These are phyloP conservation scores for Brachymystax lenok DNA, from an alignment of 2,797 vertebrate genomes.

Conservation along the genomic window DNA sequence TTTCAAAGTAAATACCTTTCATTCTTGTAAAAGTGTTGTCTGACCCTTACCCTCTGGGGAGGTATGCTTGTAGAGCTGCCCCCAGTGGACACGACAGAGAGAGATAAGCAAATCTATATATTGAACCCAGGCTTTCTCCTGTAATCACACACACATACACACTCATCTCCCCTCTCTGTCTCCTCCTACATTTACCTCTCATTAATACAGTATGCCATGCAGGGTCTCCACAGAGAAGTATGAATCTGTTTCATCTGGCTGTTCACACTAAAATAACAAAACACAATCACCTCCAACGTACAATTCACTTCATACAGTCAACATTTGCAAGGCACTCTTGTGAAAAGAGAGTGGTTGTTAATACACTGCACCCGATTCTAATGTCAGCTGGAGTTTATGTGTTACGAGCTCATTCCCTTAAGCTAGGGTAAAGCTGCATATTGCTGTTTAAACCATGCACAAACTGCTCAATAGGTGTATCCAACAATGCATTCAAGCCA, in stretches of 20 bases:
- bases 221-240: not conserved
- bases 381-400: no score
- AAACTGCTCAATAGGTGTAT: not conserved
- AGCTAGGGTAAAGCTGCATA: not conserved
- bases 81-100: constrained; percentile 25
- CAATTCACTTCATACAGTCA: not conserved
- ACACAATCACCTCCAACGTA: not conserved
- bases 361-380: constrained; percentile 26
- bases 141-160: constrained; percentile 38
- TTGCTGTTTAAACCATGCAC: no score
- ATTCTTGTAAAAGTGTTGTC: constrained; percentile 16
- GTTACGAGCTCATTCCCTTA: not conserved
- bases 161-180: constrained; percentile 38
- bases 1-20: not conserved
- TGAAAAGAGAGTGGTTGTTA: constrained; percentile 12
- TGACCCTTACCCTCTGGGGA: constrained; percentile 21
- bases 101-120: constrained; percentile 63
- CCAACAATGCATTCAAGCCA: constrained; percentile 24
- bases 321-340: not conserved
- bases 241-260: not conserved
- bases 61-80: constrained; percentile 23
- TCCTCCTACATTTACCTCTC: constrained; percentile 28
- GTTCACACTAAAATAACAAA: not conserved
- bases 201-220: not conserved
- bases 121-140: constrained; percentile 41